Base-by-base conservation (phyloP, 2,797 vertebrate genomes). In the Semotilus atromaculatus region DNA sequence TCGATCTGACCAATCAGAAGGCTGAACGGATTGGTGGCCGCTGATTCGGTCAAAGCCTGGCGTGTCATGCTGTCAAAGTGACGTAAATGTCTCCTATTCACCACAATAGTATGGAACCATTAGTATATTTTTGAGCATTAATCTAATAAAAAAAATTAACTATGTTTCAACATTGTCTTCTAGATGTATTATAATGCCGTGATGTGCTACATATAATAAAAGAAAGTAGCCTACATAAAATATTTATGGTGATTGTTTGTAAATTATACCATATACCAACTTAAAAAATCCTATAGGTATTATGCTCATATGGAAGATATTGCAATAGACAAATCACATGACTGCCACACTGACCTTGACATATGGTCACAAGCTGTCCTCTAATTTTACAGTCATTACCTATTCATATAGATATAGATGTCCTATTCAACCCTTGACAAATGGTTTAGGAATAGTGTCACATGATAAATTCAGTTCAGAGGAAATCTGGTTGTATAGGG, bases 1-100 rank as follows among this genome's bases (percentile, higher is more conserved):
- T 21, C 18, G 36, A 68, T 45, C 68, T 62, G 51, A 34, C 88
- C 88, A 89, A 90, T 89, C 66, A 83, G n/a, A 11, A 36, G 13
- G 1, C 7, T 60, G 48, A 55, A 36, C 7, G 19, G 34, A 48
- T 7, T 5, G 16, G 29, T 2, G 31, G 11, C 45, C 51, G 62
- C 64, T 71, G 86, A 89, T 85, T 87, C 68, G 83, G 1, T 29
- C 1, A 74, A 71, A 74, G n/a, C 7, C 64, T 43, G 34, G 29
- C 31, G 34, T 9, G 58, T 67, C 45, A 38, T 6, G 21, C 3
- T 40, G 26, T 9, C 77, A 58, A 36, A 34, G 14, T 51, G 71
- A 64, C 38, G 36, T 62, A 0, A 45, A 5, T 45, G 40, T 11
- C n/a, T 45, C 14, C 1, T 4, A 2, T 18, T 23, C 3, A 2